phyloP scores from a whole-genome alignment of 2,113 vertebrate species.

The Halcyon malimbica region DNA sequence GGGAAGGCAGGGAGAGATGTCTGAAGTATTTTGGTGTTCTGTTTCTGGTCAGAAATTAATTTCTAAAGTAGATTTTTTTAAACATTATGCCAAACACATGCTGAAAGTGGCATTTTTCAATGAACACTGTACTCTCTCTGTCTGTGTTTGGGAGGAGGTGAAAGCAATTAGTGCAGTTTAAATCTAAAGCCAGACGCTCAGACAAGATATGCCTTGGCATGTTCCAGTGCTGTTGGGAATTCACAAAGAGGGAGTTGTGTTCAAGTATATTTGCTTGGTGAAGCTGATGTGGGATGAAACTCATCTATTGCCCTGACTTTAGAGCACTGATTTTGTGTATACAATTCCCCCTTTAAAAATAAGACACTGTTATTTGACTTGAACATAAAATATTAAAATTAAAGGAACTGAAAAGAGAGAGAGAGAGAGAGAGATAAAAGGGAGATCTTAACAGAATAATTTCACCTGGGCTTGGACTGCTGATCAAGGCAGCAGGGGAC shows the following conservation, averaged over 20 bases:
- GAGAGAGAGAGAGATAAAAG: neutral
- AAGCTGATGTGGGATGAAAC: neutral
- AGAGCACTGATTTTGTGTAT: neutral
- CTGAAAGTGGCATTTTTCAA: neutral
- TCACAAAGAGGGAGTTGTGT: neutral
- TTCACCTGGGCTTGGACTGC: neutral
- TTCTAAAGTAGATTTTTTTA: neutral
- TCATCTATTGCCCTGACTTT: neutral
- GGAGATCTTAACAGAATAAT: neutral
- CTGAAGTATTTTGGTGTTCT: neutral
- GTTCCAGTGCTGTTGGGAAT: neutral
- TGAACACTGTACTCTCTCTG: neutral
- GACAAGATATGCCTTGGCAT: neutral
- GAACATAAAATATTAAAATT: neutral
- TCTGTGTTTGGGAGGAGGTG: neutral
- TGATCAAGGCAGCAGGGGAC: neutral
- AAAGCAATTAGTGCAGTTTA: neutral
- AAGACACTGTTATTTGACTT: neutral
- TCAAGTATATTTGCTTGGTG: neutral
- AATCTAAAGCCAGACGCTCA: neutral
- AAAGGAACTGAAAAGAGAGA: neutral
- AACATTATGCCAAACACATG: neutral
- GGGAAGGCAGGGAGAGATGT: neutral
- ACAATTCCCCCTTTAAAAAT: neutral
- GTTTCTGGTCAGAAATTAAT: neutral